These are phyloP conservation scores for Sialia sialis DNA, from an alignment of 2,113 vertebrate species.

Conservation along the genomic window DNA sequence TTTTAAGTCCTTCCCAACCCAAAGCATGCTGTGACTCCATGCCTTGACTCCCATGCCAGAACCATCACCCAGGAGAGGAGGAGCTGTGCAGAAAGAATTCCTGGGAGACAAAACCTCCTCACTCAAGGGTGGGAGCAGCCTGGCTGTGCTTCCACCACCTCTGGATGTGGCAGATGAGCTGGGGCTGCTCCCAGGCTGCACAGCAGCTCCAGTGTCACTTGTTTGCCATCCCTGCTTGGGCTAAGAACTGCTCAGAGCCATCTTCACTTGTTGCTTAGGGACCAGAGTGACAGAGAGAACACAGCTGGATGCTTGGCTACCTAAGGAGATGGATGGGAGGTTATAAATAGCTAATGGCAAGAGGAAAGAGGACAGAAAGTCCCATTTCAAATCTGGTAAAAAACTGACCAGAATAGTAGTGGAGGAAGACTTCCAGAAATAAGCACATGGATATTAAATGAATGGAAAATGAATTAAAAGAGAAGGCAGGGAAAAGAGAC, in stretches of 20 bases:
- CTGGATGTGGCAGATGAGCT: background rate
- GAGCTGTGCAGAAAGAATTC: background rate
- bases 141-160: background rate
- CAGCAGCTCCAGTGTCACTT: background rate
- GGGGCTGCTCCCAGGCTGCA: background rate
- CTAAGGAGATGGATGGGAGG: conserved; percentile 18
- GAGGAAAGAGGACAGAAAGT: conserved; percentile 34
- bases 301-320: conserved; percentile 28
- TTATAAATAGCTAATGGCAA: conserved; percentile 39
- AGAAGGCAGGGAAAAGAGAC: background rate
- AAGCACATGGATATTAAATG: background rate
- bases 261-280: conserved; percentile 23
- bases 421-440: conserved; percentile 31
- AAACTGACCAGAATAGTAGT: conserved; percentile 7
- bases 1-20: background rate
- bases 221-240: background rate
- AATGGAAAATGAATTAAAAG: background rate
- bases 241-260: background rate
- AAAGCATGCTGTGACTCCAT: background rate
- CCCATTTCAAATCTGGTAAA: background rate
- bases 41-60: background rate
- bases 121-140: background rate
- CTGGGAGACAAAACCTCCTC: background rate
- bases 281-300: conserved; percentile 14
- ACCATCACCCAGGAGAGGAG: background rate